Percentiles rank a stretch among this genome's conserved stretches.
Conservation (phyloP, 1,140 invertebrate genomes). For the Zeugodacus cucurbitae region DNA sequence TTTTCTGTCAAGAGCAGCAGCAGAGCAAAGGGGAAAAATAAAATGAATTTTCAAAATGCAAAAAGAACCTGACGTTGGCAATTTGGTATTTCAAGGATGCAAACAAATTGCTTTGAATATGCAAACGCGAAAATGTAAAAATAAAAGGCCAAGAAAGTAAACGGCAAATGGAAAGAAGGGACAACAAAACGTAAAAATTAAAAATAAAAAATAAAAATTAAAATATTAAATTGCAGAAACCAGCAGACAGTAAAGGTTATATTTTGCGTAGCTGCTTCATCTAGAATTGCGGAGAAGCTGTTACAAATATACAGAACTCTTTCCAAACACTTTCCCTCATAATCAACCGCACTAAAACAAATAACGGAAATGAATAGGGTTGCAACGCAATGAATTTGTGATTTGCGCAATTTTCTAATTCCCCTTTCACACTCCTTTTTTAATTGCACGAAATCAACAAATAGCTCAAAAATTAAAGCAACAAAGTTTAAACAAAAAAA, state of each 20-base stretch:
- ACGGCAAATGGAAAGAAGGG: not conserved
- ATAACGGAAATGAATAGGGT: not conserved
- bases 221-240: not conserved
- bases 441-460: not conserved
- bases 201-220: not conserved
- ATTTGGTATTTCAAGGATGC: not conserved
- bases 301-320: not conserved
- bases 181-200: not conserved
- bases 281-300: not conserved
- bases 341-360: not conserved
- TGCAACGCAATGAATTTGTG: not conserved
- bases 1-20: not conserved
- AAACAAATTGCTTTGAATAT: not conserved
- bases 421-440: not conserved
- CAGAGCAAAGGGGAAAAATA: not conserved
- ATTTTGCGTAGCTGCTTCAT: too few species aligned
- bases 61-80: not conserved
- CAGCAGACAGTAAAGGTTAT: not conserved
- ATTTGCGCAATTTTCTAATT: not conserved
- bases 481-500: not conserved
- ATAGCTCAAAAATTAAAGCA: not conserved
- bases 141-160: not conserved
- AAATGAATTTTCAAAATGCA: not conserved
- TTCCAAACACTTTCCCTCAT: too few species aligned
- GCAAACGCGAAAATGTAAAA: not conserved